phyloP scores from a whole-genome alignment of 2,797 vertebrate species.

The Gadopsis bispinosus region DNA sequence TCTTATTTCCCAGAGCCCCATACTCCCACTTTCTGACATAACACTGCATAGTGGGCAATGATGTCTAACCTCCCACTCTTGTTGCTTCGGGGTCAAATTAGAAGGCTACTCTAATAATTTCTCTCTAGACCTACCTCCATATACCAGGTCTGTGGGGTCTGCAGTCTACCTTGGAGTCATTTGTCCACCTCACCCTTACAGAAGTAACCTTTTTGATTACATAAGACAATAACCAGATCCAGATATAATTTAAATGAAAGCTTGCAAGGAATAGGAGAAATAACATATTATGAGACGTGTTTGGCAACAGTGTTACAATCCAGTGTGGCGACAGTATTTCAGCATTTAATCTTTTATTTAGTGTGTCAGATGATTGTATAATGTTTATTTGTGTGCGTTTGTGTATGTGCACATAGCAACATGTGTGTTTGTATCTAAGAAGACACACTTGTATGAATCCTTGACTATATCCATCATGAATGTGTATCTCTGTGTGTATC shows the following conservation, averaged over 20 bases:
- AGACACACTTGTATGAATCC: not conserved
- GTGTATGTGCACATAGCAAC: not conserved
- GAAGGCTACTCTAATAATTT: constrained; percentile 46
- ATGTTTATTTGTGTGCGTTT: not conserved
- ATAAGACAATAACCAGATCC: constrained; percentile 32
- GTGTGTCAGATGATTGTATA: not conserved
- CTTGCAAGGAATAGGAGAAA: constrained; percentile 5
- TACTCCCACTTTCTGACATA: constrained; percentile 52
- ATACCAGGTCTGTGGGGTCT: constrained; percentile 11
- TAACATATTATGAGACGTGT: constrained; percentile 14
- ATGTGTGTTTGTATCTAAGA: not conserved
- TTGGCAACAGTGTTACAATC: constrained; percentile 1
- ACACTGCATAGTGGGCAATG: constrained; percentile 43
- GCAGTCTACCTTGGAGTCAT: constrained; percentile 22
- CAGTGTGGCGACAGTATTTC: not conserved
- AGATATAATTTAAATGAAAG: constrained; percentile 23
- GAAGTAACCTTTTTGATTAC: constrained; percentile 40
- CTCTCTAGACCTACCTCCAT: constrained; percentile 23
- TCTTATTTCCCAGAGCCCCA: constrained; percentile 75
- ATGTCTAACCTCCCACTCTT: constrained; percentile 65
- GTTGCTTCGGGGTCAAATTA: constrained; percentile 60
- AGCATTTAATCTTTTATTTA: not conserved
- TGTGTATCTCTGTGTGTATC: not conserved
- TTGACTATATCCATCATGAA: not conserved
- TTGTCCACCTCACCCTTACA: constrained; percentile 15